These are phyloP conservation scores for Exocentrus adspersus DNA, from an alignment of 2,888 invertebrate genomes.

Conservation along the genomic window DNA sequence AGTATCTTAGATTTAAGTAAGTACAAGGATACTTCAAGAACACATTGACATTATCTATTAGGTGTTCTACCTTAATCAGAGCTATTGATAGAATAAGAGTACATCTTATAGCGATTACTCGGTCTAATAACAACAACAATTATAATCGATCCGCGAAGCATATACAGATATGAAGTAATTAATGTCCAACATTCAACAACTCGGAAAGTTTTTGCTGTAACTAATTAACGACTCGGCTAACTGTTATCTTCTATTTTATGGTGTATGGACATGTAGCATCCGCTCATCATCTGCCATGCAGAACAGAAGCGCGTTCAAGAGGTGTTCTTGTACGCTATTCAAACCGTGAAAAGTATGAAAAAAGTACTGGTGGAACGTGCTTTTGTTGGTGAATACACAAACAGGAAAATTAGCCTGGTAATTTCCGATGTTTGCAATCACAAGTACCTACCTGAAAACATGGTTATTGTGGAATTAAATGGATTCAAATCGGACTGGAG, in stretches of 20 bases:
- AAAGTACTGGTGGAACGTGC: too few relatives aligned
- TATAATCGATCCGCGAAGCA: background rate
- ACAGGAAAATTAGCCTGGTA: too few relatives aligned
- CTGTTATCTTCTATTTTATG: slow-evolving; percentile 25
- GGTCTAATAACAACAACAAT: slow-evolving; percentile 1
- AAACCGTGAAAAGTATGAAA: background rate
- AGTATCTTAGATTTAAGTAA: too few relatives aligned
- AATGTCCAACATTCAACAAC: background rate
- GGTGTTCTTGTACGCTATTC: background rate
- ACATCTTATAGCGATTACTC: background rate
- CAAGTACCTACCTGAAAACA: too few relatives aligned
- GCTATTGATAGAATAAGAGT: too few relatives aligned
- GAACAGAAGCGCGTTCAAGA: slow-evolving; percentile 11
- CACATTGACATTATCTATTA: too few relatives aligned
- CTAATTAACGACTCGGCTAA: slow-evolving; percentile 15
- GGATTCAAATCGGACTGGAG: too few relatives aligned
- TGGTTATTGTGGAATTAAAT: too few relatives aligned
- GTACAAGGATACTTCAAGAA: too few relatives aligned
- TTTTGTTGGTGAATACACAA: too few relatives aligned
- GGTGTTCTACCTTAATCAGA: too few relatives aligned
- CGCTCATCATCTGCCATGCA: slow-evolving; percentile 26
- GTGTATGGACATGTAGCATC: slow-evolving; percentile 18
- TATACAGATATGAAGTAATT: slow-evolving; percentile 1
- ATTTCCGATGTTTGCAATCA: too few relatives aligned
- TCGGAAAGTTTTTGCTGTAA: background rate